Evolutionary conservation across 2,113 vertebrate species (phyloP).

Genomic region (Tursiops truncatus): DNA sequence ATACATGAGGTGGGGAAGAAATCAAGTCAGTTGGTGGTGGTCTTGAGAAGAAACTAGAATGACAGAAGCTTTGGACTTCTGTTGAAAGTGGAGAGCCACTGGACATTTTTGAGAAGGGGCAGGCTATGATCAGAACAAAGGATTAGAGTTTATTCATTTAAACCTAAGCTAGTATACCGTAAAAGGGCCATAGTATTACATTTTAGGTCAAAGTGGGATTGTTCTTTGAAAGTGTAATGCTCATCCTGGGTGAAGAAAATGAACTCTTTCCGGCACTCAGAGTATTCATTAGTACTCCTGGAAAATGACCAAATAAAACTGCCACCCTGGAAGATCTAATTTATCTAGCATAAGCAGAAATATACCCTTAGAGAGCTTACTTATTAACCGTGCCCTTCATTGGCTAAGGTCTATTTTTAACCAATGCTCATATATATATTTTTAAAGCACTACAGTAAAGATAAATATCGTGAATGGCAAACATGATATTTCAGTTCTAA

Average conservation of each 20-base stretch:
- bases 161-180: neutral
- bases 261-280: neutral
- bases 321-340: conserved; percentile 4
- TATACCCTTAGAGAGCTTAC: neutral
- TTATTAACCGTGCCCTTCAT: neutral
- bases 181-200: neutral
- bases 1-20: neutral
- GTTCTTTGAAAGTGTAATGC: neutral
- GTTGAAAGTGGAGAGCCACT: neutral
- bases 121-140: neutral
- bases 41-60: neutral
- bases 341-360: conserved; percentile 32
- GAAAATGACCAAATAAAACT: conserved; percentile 37
- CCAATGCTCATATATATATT: neutral
- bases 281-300: conserved; percentile 33
- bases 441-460: neutral
- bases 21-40: neutral
- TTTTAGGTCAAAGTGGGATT: neutral
- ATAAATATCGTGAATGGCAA: neutral
- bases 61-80: neutral
- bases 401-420: conserved; percentile 44
- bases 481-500: conserved; percentile 11
- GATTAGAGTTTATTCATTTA: neutral
- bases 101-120: neutral
- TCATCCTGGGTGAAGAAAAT: conserved; percentile 33